Evolutionary conservation across 2,888 invertebrate species (phyloP).

Genomic region (Monochamus alternatus): DNA sequence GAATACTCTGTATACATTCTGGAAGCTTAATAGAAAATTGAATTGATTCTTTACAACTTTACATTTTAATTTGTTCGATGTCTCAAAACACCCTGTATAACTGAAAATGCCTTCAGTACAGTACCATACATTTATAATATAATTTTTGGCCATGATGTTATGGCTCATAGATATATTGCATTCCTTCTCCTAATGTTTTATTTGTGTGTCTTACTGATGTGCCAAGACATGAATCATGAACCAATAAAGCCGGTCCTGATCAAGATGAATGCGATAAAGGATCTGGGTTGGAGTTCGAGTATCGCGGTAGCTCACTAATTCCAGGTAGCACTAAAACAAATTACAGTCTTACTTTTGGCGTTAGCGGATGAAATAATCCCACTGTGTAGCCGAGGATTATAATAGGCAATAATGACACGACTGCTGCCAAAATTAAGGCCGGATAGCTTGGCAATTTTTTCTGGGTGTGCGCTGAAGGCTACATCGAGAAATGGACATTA

Average conservation of each 20-base stretch:
- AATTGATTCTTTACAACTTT: no score
- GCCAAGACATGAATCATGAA: not conserved
- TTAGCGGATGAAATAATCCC: constrained; percentile 19
- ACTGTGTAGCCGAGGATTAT: constrained; percentile 12
- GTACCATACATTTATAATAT: no score
- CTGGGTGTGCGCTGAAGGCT: constrained; percentile 6
- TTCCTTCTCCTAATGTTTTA: no score
- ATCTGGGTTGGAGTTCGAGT: constrained; percentile 14
- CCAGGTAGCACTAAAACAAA: constrained; percentile 35
- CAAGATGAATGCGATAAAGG: constrained; percentile 12
- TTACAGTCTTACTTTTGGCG: constrained; percentile 24
- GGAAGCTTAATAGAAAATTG: no score
- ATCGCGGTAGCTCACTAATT: constrained; percentile 33
- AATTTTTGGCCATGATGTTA: no score
- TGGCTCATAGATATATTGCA: no score
- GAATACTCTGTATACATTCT: no score
- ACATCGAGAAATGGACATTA: constrained; percentile 4
- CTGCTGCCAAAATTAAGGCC: constrained; percentile 5
- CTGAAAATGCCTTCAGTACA: no score
- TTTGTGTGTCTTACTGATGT: no score
- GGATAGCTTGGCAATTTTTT: constrained; percentile 18
- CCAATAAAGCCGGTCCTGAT: constrained; percentile 13
- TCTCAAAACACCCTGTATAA: no score
- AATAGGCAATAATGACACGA: constrained; percentile 19
- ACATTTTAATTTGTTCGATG: no score